These are phyloP conservation scores for Spheniscus humboldti DNA, from an alignment of 2,797 vertebrate species.

Conservation along the genomic window DNA sequence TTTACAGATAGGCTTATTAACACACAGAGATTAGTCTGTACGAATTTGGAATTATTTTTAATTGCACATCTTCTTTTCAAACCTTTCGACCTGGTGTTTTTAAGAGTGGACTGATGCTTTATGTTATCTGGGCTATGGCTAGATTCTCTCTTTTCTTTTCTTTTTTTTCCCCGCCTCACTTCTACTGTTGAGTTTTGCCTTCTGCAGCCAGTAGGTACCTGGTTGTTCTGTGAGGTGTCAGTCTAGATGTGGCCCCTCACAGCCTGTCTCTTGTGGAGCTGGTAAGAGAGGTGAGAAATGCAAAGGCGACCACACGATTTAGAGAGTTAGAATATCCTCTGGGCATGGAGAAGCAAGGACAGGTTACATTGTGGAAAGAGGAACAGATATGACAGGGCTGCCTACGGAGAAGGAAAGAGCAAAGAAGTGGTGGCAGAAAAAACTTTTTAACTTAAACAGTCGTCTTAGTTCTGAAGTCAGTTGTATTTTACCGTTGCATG, in stretches of 20 bases:
- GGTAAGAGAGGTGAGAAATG: neutral
- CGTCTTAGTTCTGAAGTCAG: neutral
- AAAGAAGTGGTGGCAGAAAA: neutral
- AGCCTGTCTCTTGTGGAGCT: neutral
- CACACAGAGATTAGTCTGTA: neutral
- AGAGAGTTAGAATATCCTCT: neutral
- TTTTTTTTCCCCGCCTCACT: neutral
- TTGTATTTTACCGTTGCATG: neutral
- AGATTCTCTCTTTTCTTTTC: neutral
- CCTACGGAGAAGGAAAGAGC: neutral
- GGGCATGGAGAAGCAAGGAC: neutral
- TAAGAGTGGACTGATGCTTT: neutral
- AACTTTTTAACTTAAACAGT: neutral
- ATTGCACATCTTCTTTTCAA: neutral
- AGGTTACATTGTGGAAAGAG: neutral
- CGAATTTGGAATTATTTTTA: constrained; percentile 2
- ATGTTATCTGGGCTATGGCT: neutral
- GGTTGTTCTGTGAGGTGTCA: neutral
- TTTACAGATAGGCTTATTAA: neutral
- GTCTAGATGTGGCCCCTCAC: neutral
- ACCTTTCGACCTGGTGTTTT: neutral
- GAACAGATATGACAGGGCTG: neutral
- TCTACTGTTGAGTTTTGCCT: neutral
- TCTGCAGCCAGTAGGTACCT: neutral
- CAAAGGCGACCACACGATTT: neutral